phyloP scores from a whole-genome alignment of 2,797 vertebrate genomes.

The Manis crassicaudata region DNA sequence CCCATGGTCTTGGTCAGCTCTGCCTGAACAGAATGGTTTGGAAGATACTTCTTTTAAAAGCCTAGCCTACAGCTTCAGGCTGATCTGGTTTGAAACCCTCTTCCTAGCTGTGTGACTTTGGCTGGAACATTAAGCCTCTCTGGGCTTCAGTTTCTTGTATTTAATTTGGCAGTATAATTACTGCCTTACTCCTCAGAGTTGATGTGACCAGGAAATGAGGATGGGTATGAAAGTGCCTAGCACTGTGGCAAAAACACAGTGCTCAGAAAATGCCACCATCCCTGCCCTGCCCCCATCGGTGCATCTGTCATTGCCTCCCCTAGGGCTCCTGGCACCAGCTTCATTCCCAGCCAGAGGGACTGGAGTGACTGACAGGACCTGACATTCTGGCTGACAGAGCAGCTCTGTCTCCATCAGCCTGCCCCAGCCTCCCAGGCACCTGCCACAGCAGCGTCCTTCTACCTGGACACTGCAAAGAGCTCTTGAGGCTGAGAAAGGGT shows the following conservation, averaged over 20 bases:
- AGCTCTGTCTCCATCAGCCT: not conserved
- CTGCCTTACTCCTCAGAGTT: not conserved
- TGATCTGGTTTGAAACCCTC: not conserved
- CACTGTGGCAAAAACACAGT: not conserved
- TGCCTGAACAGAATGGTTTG: not conserved
- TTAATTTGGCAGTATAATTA: not conserved
- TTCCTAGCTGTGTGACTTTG: not conserved
- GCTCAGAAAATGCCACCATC: not conserved
- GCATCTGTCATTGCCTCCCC: not conserved
- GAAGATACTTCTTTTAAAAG: not conserved
- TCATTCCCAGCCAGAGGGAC: not conserved
- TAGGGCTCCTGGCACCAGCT: conserved; percentile 46
- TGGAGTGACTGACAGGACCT: not conserved
- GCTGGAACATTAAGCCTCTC: not conserved
- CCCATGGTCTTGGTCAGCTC: not conserved
- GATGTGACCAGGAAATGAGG: not conserved
- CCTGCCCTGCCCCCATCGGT: not conserved
- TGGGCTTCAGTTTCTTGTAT: not conserved
- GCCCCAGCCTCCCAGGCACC: not conserved
- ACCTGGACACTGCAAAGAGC: accelerated
- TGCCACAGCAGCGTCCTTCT: not conserved
- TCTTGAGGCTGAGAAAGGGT: not conserved
- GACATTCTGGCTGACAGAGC: not conserved
- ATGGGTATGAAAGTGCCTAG: not conserved
- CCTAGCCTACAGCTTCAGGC: not conserved